A percentile compares a stretch with the other conserved stretches of the same genome.
These are phyloP conservation scores for Minunthozetes semirufus DNA, from an alignment of 2,888 invertebrate species.

Conservation along the genomic window DNA sequence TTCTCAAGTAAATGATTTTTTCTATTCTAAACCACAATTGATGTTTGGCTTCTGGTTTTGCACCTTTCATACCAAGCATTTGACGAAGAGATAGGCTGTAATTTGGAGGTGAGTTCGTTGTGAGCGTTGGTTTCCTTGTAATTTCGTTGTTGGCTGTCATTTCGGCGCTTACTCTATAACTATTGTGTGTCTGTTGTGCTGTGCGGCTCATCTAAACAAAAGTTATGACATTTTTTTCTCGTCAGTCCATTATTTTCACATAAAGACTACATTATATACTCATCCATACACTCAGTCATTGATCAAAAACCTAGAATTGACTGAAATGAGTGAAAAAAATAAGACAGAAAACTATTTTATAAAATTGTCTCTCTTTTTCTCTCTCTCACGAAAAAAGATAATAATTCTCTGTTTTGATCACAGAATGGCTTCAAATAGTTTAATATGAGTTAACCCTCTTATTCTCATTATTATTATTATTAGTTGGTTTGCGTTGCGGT, in stretches of 20 bases:
- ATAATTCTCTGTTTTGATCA: neutral
- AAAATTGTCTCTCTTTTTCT: too few relatives aligned
- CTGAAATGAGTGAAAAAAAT: neutral
- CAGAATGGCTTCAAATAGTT: neutral
- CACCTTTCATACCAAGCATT: conserved; percentile 8
- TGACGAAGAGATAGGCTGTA: neutral
- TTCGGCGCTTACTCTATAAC: conserved; percentile 4
- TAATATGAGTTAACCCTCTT: neutral
- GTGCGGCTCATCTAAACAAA: conserved; percentile 25
- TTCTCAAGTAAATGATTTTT: conserved; percentile 1
- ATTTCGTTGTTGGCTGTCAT: neutral
- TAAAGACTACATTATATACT: conserved; percentile 23
- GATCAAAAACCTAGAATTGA: neutral
- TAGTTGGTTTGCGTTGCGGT: neutral
- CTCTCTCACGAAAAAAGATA: conserved; percentile 11
- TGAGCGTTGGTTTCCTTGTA: conserved; percentile 17
- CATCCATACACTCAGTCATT: conserved; percentile 7
- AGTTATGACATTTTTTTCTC: conserved; percentile 12
- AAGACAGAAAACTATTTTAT: neutral
- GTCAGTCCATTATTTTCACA: conserved; percentile 19
- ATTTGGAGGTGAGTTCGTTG: conserved; percentile 2
- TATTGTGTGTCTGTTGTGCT: too few relatives aligned
- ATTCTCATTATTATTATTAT: neutral
- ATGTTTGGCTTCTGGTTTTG: conserved; percentile 12
- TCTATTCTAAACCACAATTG: neutral